Evolutionary conservation across 2,888 invertebrate species (phyloP).

Genomic region (Apodemia mormo): DNA sequence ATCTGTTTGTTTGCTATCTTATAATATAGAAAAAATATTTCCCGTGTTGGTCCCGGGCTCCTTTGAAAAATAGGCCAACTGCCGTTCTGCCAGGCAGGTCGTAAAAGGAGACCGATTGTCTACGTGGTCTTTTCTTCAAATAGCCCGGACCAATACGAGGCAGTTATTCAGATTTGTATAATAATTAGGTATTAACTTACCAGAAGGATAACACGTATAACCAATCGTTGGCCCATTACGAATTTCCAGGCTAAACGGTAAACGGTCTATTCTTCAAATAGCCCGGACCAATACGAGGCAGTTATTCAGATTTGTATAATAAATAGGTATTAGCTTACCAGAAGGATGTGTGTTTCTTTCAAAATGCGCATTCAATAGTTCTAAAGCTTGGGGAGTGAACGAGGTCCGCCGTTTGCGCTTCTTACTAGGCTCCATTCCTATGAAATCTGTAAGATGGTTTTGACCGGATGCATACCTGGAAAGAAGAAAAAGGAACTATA

Average conservation of each 20-base stretch:
- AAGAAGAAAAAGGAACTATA: conserved; percentile 41
- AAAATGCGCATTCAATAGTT: conserved; percentile 96
- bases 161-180: background rate
- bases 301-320: background rate
- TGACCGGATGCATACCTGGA: conserved; percentile 95
- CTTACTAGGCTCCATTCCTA: conserved; percentile 97
- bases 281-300: no score
- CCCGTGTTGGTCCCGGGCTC: no score
- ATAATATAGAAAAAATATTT: no score
- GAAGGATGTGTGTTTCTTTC: conserved; percentile 99
- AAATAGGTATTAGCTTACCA: conserved; percentile 81
- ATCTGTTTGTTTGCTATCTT: no score
- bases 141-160: no score
- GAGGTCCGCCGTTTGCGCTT: conserved; percentile 98
- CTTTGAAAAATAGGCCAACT: no score
- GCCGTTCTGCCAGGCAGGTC: no score
- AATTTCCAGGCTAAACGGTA: no score
- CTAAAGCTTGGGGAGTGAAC: conserved; percentile 97
- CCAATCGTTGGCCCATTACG: no score
- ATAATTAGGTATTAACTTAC: conserved; percentile 73
- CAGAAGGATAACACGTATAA: conserved; percentile 87
- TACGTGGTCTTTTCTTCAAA: no score
- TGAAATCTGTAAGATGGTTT: conserved; percentile 96
- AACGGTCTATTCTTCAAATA: no score
- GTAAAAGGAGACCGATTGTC: no score